Percentiles rank a stretch among this genome's conserved stretches.
These are phyloP conservation scores for Melanotaenia nigrans DNA, from an alignment of 2,797 vertebrate genomes.

Conservation along the genomic window DNA sequence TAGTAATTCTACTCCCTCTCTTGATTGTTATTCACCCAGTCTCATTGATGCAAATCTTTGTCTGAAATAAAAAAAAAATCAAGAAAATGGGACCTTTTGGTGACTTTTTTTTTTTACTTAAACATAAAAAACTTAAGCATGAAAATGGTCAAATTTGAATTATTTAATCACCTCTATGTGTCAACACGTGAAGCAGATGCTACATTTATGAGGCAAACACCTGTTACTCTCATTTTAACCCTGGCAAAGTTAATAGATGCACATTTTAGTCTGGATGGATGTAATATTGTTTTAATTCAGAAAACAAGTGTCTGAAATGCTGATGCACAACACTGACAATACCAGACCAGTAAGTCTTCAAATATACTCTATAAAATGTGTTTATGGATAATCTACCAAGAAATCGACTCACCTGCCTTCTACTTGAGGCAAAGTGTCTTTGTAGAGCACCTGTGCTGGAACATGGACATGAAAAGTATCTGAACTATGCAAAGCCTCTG, in stretches of 20 bases:
- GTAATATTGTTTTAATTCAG: not conserved
- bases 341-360: not conserved
- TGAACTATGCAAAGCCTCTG: not conserved
- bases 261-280: not conserved
- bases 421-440: not conserved
- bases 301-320: not conserved
- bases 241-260: not conserved
- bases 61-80: constrained; percentile 70
- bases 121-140: not conserved
- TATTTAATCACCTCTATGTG: not conserved
- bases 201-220: no score
- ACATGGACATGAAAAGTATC: not conserved
- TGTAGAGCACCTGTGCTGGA: not conserved
- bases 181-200: no score
- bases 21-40: constrained; percentile 63
- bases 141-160: not conserved
- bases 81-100: constrained; percentile 61
- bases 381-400: not conserved
- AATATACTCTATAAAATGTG: not conserved
- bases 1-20: constrained; percentile 53
- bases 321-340: not conserved
- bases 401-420: not conserved
- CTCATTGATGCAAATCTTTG: constrained; percentile 65
- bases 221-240: not conserved
- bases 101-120: constrained; percentile 13